Base-by-base conservation (phyloP, 2,888 invertebrate genomes). In the Hipparchia semele region DNA sequence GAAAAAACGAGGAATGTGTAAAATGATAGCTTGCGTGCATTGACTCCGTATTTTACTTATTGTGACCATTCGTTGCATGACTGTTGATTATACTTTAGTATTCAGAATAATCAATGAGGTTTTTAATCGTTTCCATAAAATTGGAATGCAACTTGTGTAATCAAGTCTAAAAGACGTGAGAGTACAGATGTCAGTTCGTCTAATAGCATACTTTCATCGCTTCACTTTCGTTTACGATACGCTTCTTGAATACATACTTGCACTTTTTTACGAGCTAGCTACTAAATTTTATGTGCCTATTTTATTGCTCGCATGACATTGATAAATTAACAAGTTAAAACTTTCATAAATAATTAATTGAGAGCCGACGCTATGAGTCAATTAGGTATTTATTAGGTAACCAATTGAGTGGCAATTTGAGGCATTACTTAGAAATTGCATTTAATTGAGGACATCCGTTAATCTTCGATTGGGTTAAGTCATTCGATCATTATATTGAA, bases 1-100 rank as follows among this genome's bases (percentile, higher is more conserved):
- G 79, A 83, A 86, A 86, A 85, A 72, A 62, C 70, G 77, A 79
- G 80, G 86, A 89, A 90, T 89, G 85, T 89, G 85, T 86, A 83
- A 87, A 86, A 85, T 82, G 85, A 86, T 87, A 84, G 84, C 80
- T 90, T 71, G 92, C 91, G 90, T 92, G 92, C 80, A 82, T 80
- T 83, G 84, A 87, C 89, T 88, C 84, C 83, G 83, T 90, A 88
- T 89, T 87, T 90, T 86, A 87, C 86, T 82, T 83, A 82, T 87
- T 85, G 86, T 86, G 86, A 87, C 87, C 87, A 85, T 84, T 80
- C 78, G 80, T 90, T 85, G 90, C 92, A 90, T 91, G 92, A 84
- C 80, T 79, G 82, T 79, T 80, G 73, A 85, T 87, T 88, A 85
- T 74, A 80, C 80, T 87, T 90, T 86, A 88, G 83, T 88, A 90